Base-by-base conservation (phyloP, 1,140 invertebrate genomes). In the Hyposmocoma kahamanoa region DNA sequence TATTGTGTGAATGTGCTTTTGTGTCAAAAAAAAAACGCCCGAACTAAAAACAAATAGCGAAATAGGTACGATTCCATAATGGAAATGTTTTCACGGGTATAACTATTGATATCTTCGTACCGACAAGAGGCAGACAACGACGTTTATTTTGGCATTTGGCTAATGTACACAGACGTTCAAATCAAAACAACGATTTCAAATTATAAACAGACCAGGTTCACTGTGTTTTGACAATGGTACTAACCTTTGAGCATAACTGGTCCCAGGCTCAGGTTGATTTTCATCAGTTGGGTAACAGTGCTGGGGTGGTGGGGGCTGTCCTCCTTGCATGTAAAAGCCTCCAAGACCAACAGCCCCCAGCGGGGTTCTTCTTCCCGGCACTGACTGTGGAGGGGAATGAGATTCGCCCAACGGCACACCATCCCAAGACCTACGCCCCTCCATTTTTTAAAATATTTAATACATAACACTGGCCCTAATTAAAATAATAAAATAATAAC, bases 291-390 rank as follows among this genome's bases (percentile, higher is more conserved):
- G 89, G 38, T 87, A 87, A 60, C 87, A 88, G 59, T 87, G 83
- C 47, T 79, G 77, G 73, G 57, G 87, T 0, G 84, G 88, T 59
- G 88, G 86, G 59, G 90, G 84, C 79, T 90, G 89, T 36, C 84
- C 80, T 45, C 88, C 86, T 69, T 91, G 88, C 61, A 90, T 88
- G 78, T 95, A 95, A 76, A 94, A 94, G 11, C 93, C 93, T 17
- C 93, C 92, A 4, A 95, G 86, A 10, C 93, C 93, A 3, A 95
- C 93, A n/a, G 93, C 90, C 5, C 94, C 92, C 41, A 95, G 71
- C 15, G 94, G 94, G 48, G 94, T 95, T 54, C 94, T 87, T 54
- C 92, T 73, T 17, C 92, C 92, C n/a, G 91, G 91, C 48, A 91
- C 89, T 66, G 83, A 89, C 62, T 87, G 88, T 49, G 87, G 88